phyloP scores from a whole-genome alignment of 2,888 invertebrate genomes.

The Galerucella calmariensis region DNA sequence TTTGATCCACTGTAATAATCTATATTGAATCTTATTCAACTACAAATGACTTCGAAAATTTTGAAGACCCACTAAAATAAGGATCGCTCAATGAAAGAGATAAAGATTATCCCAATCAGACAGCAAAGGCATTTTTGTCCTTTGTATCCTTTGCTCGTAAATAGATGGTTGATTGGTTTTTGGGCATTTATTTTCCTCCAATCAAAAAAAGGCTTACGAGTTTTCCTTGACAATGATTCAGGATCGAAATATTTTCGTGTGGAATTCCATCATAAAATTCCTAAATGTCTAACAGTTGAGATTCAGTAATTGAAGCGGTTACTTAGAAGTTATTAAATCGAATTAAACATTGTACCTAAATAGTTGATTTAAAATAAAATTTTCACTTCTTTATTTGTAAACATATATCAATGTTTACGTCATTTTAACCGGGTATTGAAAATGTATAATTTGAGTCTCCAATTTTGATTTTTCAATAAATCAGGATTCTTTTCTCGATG shows the following conservation, averaged over 20 bases:
- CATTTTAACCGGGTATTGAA: too few relatives aligned
- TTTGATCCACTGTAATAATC: too few relatives aligned
- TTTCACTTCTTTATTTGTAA: too few relatives aligned
- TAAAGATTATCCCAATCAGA: conserved; percentile 10
- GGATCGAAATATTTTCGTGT: conserved; percentile 9
- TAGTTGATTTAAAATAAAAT: too few relatives aligned
- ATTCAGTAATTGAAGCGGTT: conserved; percentile 3
- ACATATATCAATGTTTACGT: too few relatives aligned
- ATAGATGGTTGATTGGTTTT: conserved; percentile 14
- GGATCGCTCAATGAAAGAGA: conserved; percentile 5
- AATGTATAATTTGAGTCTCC: too few relatives aligned
- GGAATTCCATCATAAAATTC: conserved; percentile 6
- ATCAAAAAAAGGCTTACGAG: conserved; percentile 9
- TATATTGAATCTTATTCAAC: not conserved
- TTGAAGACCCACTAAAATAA: not conserved
- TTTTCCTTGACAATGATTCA: conserved; percentile 13
- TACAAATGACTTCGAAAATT: not conserved
- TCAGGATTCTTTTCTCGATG: too few relatives aligned
- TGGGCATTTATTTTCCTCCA: conserved; percentile 13
- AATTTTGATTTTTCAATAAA: too few relatives aligned
- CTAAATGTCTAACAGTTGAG: not conserved
- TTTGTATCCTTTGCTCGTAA: conserved; percentile 18
- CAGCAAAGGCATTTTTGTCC: conserved; percentile 9
- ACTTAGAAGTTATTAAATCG: not conserved
- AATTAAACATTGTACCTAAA: too few relatives aligned